These are phyloP conservation scores for Actinia tenebrosa DNA, from an alignment of 64 coral and sea anemone species.

Conservation along the genomic window DNA sequence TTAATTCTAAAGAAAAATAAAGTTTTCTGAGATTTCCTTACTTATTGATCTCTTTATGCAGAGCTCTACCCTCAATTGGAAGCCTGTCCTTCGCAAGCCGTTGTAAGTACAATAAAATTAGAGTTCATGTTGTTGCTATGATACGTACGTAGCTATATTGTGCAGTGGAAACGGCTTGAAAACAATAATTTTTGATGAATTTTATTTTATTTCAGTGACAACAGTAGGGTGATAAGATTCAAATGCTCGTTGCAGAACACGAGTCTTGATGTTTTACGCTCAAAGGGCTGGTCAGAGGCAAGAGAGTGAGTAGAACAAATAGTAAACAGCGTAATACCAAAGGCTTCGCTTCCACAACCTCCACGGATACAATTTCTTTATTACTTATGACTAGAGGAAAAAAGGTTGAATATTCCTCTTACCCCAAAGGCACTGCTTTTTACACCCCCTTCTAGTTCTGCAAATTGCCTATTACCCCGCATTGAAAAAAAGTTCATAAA, in stretches of 20 bases:
- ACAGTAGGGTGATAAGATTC: conserved; percentile 84
- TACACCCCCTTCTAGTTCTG: too few relatives aligned
- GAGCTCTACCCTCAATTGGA: conserved; percentile 73
- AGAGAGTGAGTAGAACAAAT: conserved; percentile 58
- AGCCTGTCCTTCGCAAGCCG: conserved; percentile 71
- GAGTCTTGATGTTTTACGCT: conserved; percentile 84
- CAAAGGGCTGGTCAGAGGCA: conserved; percentile 90
- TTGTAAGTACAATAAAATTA: conserved; percentile 55
- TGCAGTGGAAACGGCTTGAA: neutral
- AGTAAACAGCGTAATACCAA: too few relatives aligned
- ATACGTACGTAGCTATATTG: too few relatives aligned
- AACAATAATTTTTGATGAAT: neutral
- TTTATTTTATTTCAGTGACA: conserved; percentile 65
- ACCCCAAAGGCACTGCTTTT: too few relatives aligned
- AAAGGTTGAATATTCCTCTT: too few relatives aligned
- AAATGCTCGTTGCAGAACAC: conserved; percentile 93
- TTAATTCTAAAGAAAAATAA: neutral
- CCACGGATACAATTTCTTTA: too few relatives aligned
- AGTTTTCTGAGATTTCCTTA: neutral
- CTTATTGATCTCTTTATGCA: conserved; percentile 11
- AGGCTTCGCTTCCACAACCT: too few relatives aligned
- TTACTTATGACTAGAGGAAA: too few relatives aligned
- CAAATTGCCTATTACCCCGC: too few relatives aligned
- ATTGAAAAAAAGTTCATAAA: too few relatives aligned
- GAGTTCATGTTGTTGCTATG: neutral